Evolutionary conservation across 2,888 invertebrate species (phyloP), one percentile per base, ranked within the genome.

Genomic region (Thecocarcelia acutangulata): DNA sequence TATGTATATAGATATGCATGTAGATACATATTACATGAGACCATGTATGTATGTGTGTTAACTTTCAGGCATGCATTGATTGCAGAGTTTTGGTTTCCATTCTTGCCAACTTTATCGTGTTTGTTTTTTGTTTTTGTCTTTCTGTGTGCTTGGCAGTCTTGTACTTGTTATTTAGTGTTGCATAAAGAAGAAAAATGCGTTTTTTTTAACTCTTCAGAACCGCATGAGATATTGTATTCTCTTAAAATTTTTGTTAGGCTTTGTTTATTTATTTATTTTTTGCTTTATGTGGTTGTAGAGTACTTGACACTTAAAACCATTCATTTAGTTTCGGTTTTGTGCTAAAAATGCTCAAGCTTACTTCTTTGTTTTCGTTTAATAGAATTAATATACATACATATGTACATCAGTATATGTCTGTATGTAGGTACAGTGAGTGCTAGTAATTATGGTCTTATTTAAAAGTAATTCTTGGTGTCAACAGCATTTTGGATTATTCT

Each of bases 111-210:
- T 54, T 42, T 19, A 40, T 19, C n/a, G n/a, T 56, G 33, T 48
- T 21, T 56, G 3, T 28, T 58, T 40, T 15, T 44, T 24, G 1
- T 69, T 13, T 33, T 44, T 69, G 19, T 44, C 17, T 48, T 13
- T 24, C 15, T 52, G 46, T 50, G 19, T 46, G 12, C 9, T 13
- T 21, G 44, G 46, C 46, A 59, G 52, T 56, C 50, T 73, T 80
- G 74, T 74, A 80, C 79, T 80, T 80, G 79, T 74, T 80, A 48
- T 74, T 37, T 48, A 69, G 74, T 63, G 68, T 80, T 80, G 79
- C 68, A 74, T 73, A 46, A 78, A 78, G 13, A 54, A 46, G 33
- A 46, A 54, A 21, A 59, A 17, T 1, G 8, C 19, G 2, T 42
- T 40, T 52, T 42, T 54, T 64, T 44, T 61, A 37, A 12, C 6